Base-by-base conservation (phyloP, 2,797 vertebrate species). In the Gastrophryne carolinensis region DNA sequence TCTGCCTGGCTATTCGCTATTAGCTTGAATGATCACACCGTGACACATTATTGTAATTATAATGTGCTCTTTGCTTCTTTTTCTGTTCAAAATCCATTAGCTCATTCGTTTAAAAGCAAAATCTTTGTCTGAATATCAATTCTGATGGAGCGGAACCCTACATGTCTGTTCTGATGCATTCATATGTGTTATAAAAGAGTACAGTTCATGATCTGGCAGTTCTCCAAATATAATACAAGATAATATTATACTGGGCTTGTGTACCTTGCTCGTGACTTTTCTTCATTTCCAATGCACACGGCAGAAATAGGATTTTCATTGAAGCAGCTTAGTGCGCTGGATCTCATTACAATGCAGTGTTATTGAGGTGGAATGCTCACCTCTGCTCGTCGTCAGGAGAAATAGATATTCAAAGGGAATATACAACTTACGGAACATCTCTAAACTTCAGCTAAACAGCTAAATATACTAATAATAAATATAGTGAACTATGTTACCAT, bases 111-210 rank as follows among this genome's bases (percentile, higher is more conserved):
- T 66, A 58, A 72, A 65, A 78, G 61, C 75, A 66, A 78, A 72
- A 72, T 78, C 68, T 78, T 72, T 78, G 75, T 78, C 44, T 72
- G 75, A 78, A 78, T 78, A 78, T 72, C 60, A 78, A 72, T 72
- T 60, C 68, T 78, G 75, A 78, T 78, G 75, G 68, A 57, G 75
- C 68, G 66, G 68, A 78, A 72, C 75, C 72, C 68, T 29, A 57
- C 57, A 63, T 76, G 73, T 63, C 66, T 76, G 73, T 76, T 76
- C 73, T 52, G 57, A 47, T 54, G 66, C 54, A 63, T 69, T 76
- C 65, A 76, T 27, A 76, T 49, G 54, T 62, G 66, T 54, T 76
- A 47, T 44, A 54, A 70, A 76, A 41, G 49, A 68, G 67, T 66
- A 23, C 17, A 53, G 44, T 68, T 68, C 34, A 69, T 75, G 73